Evolutionary conservation across 2,113 vertebrate genomes (phyloP).

Genomic region (Empidonax traillii): DNA sequence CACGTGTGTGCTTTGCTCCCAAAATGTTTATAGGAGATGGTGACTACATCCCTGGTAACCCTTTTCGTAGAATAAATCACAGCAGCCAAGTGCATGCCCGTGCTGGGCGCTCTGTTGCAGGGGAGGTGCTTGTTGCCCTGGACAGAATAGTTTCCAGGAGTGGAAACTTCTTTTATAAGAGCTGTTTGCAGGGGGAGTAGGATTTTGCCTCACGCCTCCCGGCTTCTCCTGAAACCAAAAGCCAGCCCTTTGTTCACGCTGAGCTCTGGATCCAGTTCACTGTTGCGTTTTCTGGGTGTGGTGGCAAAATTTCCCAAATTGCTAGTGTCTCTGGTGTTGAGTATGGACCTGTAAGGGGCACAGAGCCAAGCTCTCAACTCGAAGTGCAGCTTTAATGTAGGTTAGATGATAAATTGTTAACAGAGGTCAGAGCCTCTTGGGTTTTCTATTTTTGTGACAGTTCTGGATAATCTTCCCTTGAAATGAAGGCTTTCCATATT

Average conservation of each 20-base stretch:
- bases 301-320: not conserved
- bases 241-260: not conserved
- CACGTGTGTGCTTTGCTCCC: not conserved
- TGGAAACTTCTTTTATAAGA: not conserved
- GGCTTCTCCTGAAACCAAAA: not conserved
- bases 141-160: conserved; percentile 10
- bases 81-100: not conserved
- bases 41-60: conserved; percentile 32
- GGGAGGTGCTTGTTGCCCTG: not conserved
- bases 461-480: not conserved
- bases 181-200: not conserved
- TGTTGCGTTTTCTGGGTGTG: conserved; percentile 1
- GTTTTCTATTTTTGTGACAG: not conserved
- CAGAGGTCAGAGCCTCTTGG: not conserved
- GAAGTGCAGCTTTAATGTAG: not conserved
- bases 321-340: not conserved
- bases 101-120: not conserved
- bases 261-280: not conserved
- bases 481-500: not conserved
- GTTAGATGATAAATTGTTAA: not conserved
- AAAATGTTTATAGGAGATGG: conserved; percentile 11
- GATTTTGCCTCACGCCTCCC: not conserved
- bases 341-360: not conserved
- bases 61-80: not conserved
- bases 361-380: not conserved